Base-by-base conservation (phyloP, 2,797 vertebrate species). In the Apogon hyalosoma region DNA sequence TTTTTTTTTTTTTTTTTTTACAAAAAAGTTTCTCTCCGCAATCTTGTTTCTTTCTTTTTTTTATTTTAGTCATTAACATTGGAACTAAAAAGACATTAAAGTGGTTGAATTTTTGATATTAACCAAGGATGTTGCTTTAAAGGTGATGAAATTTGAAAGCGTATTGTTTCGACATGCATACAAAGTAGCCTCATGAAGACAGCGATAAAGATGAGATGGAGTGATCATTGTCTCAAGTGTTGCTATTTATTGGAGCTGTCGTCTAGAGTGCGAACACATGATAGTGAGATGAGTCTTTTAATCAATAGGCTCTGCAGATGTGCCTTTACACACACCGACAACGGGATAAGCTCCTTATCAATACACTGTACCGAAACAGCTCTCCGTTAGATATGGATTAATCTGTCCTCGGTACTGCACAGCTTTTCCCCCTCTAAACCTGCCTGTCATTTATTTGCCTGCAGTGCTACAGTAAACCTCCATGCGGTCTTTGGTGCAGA, bases 331-430 rank as follows among this genome's bases (percentile, higher is more conserved):
- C 63, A 62, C 53, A 54, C 50, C 43, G 60, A 70, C 65, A 69
- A 73, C 50, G 3, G 56, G 63, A 73, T 85, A 83, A 83, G 85
- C 80, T 68, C 50, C 68, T 87, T 84, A 87, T 87, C 79, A 73
- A 82, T 81, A 73, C 68, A 69, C 56, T 74, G 77, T 72, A 79
- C 56, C 39, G 13, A 78, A 85, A 65, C 83, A 57, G 63, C 80
- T 73, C 69, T 73, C 61, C 2, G 16, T 79, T 70, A 77, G 72
- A 75, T 79, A 75, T 66, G 59, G 71, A 84, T 78, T 82, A 75
- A 85, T 81, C 75, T 61, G 43, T 79, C 50, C 63, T 79, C 56
- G 52, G 62, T 21, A 48, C 49, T 70, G 63, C 52, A 55, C 42
- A 50, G 65, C 36, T 21, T 51, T 50, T 11, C 10, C 4, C 1